Base-by-base conservation (phyloP, 2,797 vertebrate genomes). In the Sebastes melanostomus region DNA sequence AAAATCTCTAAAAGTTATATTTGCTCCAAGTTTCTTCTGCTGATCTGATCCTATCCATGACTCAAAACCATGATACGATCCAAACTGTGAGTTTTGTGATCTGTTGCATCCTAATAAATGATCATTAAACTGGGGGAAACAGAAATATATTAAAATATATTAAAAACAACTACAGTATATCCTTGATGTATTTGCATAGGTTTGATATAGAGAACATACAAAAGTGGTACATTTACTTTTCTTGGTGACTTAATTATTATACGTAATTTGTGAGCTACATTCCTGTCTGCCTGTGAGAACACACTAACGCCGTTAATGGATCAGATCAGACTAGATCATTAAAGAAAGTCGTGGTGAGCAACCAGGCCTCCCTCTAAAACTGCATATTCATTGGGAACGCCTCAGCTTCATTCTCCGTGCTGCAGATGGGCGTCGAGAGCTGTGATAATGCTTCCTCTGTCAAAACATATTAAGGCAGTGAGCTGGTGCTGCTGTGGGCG, bases 401-500 rank as follows among this genome's bases (percentile, higher is more conserved):
- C 78, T 86, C 80, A 80, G 66, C 83, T 86, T 75, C 74, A 24
- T 27, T 34, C 71, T 83, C 61, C 11, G 29, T 81, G 89, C 87
- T 86, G 90, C 91, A 93, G 88, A 94, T 90, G 89, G 88, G 76
- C 73, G 80, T 78, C 22, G 46, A 85, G 92, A 89, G 92, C 70
- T 63, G 86, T 63, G 82, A 77, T 86, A 75, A 86, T 58, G 75
- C 79, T 75, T 86, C 80, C 69, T 80, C 90, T 92, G 93, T 94
- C 91, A 91, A 87, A 92, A 86, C 85, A 77, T 84, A 93, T 94
- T 92, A 92, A 82, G 52, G 90, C 90, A 86, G 72, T 62, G 83
- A 91, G 84, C 85, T 83, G 78, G 84, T 69, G 63, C 73, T 86
- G 86, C 91, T 91, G 84, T 91, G 89, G 92, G 92, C 79, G 85